These are phyloP conservation scores for Tragelaphus scriptus DNA, from an alignment of 2,113 vertebrate genomes.

Conservation along the genomic window DNA sequence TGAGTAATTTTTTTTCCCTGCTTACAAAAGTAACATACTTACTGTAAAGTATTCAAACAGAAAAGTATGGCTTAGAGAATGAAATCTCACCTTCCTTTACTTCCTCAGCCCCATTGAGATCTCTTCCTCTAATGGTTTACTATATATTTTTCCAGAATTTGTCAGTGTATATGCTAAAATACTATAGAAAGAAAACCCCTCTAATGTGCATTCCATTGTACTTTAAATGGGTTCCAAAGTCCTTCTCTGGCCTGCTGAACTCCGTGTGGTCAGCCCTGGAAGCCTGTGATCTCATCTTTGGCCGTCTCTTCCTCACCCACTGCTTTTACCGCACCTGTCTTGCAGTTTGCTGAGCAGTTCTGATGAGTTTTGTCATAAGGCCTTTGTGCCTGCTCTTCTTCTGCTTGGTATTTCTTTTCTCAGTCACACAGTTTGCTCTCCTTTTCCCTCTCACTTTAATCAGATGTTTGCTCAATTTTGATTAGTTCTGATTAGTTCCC, in stretches of 20 bases:
- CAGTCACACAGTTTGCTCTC: neutral
- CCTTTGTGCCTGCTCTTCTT: neutral
- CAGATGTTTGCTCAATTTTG: neutral
- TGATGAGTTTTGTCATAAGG: neutral
- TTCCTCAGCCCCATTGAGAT: neutral
- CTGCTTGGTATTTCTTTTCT: neutral
- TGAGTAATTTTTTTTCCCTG: neutral
- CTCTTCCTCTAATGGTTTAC: neutral
- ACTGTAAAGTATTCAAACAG: neutral
- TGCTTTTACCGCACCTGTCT: neutral
- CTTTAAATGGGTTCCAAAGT: neutral
- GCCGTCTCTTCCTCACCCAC: neutral
- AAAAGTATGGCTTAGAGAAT: neutral
- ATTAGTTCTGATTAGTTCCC: conserved; percentile 5
- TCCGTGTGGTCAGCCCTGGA: neutral
- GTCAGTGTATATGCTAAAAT: neutral
- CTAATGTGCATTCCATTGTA: neutral
- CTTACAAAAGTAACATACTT: neutral
- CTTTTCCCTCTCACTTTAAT: neutral
- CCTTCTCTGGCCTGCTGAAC: neutral
- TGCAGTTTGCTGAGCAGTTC: neutral
- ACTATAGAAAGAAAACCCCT: neutral
- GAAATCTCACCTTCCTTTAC: neutral
- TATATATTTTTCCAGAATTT: neutral
- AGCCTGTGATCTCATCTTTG: neutral